Conservation (phyloP, 1,140 invertebrate genomes). For the Procambarus clarkii region DNA sequence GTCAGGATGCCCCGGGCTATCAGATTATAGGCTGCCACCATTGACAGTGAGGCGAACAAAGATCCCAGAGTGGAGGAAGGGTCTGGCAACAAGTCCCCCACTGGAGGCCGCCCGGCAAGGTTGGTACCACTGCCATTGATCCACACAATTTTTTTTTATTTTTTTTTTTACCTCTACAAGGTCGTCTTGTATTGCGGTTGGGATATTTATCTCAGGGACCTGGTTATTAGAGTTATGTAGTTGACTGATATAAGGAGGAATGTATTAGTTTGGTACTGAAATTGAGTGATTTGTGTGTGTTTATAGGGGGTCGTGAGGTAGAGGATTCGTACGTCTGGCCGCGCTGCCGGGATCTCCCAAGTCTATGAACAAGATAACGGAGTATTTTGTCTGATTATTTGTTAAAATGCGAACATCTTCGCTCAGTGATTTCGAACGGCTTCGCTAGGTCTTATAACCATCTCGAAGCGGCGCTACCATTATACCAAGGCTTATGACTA, state of each 20-base stretch:
- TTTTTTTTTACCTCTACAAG: background rate
- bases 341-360: slow-evolving; percentile 4
- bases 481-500: no score
- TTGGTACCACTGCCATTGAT: slow-evolving; percentile 39
- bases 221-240: no score
- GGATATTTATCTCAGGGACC: no score
- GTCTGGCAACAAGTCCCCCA: slow-evolving; percentile 13
- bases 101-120: background rate
- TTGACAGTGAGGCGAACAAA: background rate
- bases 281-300: background rate
- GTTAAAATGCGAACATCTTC: background rate
- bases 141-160: slow-evolving; percentile 5
- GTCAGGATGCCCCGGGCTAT: no score
- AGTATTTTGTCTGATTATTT: slow-evolving; percentile 24
- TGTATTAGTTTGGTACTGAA: background rate
- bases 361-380: slow-evolving; percentile 33
- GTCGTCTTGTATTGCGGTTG: background rate
- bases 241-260: no score
- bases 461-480: no score
- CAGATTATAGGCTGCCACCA: background rate
- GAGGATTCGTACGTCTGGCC: slow-evolving; percentile 4
- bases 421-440: no score
- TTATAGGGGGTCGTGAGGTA: background rate
- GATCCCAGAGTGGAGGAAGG: background rate
- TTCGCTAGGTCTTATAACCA: no score